phyloP scores from a whole-genome alignment of 2,113 vertebrate species.

The Manacus vitellinus region DNA sequence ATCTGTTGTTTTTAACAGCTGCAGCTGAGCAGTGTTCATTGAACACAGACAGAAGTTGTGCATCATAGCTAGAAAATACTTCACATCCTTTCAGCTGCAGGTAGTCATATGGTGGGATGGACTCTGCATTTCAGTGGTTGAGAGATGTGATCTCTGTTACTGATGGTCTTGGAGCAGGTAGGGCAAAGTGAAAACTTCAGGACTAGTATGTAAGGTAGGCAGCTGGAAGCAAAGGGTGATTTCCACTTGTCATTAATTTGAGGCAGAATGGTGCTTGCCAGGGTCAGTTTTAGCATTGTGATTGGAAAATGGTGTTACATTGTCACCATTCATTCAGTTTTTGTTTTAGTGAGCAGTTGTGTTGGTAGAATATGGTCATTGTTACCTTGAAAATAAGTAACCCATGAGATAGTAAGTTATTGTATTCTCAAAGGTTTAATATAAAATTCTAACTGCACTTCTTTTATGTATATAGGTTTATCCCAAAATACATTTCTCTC shows the following conservation, averaged over 20 bases:
- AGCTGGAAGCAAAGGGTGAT: background rate
- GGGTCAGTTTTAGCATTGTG: fast-evolving
- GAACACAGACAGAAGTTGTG: background rate
- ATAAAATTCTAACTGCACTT: background rate
- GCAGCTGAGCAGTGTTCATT: background rate
- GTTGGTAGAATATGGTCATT: background rate
- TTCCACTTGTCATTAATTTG: background rate
- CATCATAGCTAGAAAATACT: background rate
- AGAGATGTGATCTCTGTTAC: background rate
- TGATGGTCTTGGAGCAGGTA: background rate
- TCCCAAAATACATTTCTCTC: background rate
- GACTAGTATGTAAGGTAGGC: background rate
- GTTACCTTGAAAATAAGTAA: background rate
- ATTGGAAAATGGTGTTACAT: background rate
- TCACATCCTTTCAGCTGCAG: background rate
- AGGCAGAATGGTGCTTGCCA: background rate
- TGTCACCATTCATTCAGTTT: background rate
- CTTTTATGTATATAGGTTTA: background rate
- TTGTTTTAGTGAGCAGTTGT: background rate
- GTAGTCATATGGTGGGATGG: background rate
- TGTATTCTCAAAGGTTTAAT: background rate
- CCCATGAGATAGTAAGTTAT: background rate
- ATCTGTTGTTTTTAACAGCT: background rate
- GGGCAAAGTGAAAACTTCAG: background rate
- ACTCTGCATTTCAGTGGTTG: background rate